A percentile compares a stretch with the other conserved stretches of the same genome.
phyloP scores from a whole-genome alignment of 2,113 vertebrate genomes.

The Ornithorhynchus anatinus region DNA sequence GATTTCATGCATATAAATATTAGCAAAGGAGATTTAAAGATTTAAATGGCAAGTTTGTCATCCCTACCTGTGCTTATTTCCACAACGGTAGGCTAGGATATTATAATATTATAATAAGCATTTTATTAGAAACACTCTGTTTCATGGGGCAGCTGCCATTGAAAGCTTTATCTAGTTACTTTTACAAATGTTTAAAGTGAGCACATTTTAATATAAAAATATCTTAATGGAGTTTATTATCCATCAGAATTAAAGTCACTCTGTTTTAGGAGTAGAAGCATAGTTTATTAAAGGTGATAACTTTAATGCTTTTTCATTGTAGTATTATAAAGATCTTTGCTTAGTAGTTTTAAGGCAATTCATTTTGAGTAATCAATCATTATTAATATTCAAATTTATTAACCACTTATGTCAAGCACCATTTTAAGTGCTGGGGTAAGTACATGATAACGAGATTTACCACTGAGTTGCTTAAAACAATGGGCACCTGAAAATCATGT shows the following conservation, averaged over 20 bases:
- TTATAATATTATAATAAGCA: conserved; percentile 37
- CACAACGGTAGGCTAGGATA: conserved; percentile 45
- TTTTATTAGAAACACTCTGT: conserved; percentile 55
- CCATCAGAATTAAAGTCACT: conserved; percentile 45
- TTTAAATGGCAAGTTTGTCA: conserved; percentile 63
- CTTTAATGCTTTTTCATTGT: conserved; percentile 50
- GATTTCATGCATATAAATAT: conserved; percentile 69
- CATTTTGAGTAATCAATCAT: conserved; percentile 33
- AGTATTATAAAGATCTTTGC: conserved; percentile 40
- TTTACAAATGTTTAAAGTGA: conserved; percentile 40
- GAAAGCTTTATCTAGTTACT: conserved; percentile 53
- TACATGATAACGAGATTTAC: too few species aligned
- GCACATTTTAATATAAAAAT: conserved; percentile 35
- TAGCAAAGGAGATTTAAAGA: conserved; percentile 65
- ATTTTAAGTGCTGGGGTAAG: too few species aligned
- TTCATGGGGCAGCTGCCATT: conserved; percentile 48
- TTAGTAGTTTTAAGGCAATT: conserved; percentile 6
- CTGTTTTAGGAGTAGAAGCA: conserved; percentile 34
- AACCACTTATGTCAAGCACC: too few species aligned
- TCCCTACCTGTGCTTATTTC: conserved; percentile 46
- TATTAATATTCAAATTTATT: too few species aligned
- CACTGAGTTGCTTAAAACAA: too few species aligned
- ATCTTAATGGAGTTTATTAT: conserved; percentile 22
- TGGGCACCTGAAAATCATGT: too few species aligned
- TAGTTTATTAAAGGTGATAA: conserved; percentile 50